These are phyloP conservation scores for Villa cingulata DNA, from an alignment of 2,888 invertebrate species.

Conservation along the genomic window DNA sequence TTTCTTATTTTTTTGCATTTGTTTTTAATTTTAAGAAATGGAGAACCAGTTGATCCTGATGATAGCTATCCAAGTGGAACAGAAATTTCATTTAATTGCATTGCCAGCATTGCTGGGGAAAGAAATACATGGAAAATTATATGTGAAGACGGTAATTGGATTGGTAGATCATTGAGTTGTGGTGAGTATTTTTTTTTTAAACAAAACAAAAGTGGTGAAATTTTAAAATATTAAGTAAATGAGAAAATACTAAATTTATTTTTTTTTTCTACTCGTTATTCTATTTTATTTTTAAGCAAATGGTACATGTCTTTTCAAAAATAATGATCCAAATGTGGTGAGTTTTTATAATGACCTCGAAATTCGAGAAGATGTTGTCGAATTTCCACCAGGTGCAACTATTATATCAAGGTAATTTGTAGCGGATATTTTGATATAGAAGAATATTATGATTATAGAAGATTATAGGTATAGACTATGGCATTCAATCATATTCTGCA, in stretches of 20 bases:
- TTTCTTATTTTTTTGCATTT: background rate
- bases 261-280: constrained; percentile 21
- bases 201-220: background rate
- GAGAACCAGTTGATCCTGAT: constrained; percentile 50
- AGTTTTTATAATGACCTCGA: constrained; percentile 69
- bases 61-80: constrained; percentile 66
- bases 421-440: too few species aligned
- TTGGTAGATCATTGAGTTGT: constrained; percentile 64
- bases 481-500: constrained; percentile 75
- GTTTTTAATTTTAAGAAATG: constrained; percentile 40
- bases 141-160: constrained; percentile 75
- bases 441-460: too few species aligned
- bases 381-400: constrained; percentile 61
- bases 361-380: constrained; percentile 59
- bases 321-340: constrained; percentile 65
- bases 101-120: constrained; percentile 66
- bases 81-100: constrained; percentile 71
- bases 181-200: constrained; percentile 40
- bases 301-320: constrained; percentile 60
- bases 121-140: constrained; percentile 73
- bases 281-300: constrained; percentile 37
- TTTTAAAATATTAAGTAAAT: too few species aligned
- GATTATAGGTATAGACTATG: too few species aligned
- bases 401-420: constrained; percentile 48
- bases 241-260: constrained; percentile 1